Base-by-base conservation (phyloP, 2,113 vertebrate genomes). In the Ophthalmolycus amberensis region DNA sequence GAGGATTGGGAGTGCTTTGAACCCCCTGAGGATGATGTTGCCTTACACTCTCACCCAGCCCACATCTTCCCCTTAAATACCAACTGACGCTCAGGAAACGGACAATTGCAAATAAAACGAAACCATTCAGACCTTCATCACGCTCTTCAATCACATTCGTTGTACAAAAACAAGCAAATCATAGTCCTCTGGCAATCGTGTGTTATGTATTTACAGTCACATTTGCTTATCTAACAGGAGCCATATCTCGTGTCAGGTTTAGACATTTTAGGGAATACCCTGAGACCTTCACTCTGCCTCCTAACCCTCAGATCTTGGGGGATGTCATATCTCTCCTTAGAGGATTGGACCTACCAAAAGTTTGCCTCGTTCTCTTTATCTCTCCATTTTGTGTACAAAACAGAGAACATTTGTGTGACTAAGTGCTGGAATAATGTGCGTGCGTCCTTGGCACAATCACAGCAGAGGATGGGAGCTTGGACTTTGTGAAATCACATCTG, bases 141-240 rank as follows among this genome's bases (percentile, higher is more conserved):
- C 34, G 1, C 44, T 74, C n/a, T 42, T 83, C 71, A 67, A 11
- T 67, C 10, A 22, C 16, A 11, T 63, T 40, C 27, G 84, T 83
- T 72, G 38, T 54, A 71, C 50, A 73, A 71, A 85, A 77, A 83
- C 71, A 83, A 83, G 70, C 82, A 79, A 85, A 74, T 85, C 63
- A 66, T 1, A n/a, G 37, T 73, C 69, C 27, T 77, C 38, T 71
- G n/a, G 79, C 73, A 71, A 74, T 66, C 76, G 76, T 85, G 79
- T 87, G 85, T 92, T 89, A 80, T 92, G 76, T 72, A 88, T 91
- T 84, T 83, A 83, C 82, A 77, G 75, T 88, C 73, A 83, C 85
- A 86, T 92, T 89, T 90, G 82, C 82, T 92, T 90, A 90, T 94
- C 86, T 93, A 93, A 91, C 87, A 87, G 83, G 71, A 91, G 68